These are phyloP conservation scores for Hyperoplus immaculatus DNA, from an alignment of 2,797 vertebrate species.

Conservation along the genomic window DNA sequence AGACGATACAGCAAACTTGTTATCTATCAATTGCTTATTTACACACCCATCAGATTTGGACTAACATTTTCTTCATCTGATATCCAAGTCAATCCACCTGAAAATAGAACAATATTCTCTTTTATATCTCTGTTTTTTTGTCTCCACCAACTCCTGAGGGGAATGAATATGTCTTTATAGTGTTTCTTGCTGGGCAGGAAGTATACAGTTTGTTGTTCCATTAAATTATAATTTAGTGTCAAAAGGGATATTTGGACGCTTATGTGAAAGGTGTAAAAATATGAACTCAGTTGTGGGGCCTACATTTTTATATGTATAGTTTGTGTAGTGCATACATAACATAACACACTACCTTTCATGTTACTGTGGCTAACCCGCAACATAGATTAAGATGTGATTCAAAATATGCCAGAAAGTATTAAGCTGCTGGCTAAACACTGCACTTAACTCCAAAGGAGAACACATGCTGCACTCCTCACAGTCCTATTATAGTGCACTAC, in stretches of 20 bases:
- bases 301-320: not conserved
- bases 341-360: not conserved
- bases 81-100: not conserved
- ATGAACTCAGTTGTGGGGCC: not conserved
- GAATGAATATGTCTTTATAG: not conserved
- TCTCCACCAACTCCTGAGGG: not conserved
- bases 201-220: too few relatives aligned
- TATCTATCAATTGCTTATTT: not conserved
- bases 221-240: not conserved
- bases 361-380: slow-evolving; percentile 7
- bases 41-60: not conserved
- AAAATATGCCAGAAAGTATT: slow-evolving; percentile 18
- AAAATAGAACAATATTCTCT: not conserved
- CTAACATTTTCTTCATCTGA: not conserved
- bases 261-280: not conserved
- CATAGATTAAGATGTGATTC: slow-evolving; percentile 7
- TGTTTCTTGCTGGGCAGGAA: not conserved
- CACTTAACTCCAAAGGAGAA: slow-evolving; percentile 44
- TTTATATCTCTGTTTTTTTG: not conserved
- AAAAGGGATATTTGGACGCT: not conserved
- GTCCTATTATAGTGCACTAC: slow-evolving; percentile 38
- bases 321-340: not conserved
- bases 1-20: not conserved
- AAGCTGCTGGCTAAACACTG: slow-evolving; percentile 24
- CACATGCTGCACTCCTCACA: slow-evolving; percentile 24